Percentiles rank a stretch among this genome's conserved stretches.
Conservation (phyloP, 2,888 invertebrate genomes). For the Entomobrya multifasciata region DNA sequence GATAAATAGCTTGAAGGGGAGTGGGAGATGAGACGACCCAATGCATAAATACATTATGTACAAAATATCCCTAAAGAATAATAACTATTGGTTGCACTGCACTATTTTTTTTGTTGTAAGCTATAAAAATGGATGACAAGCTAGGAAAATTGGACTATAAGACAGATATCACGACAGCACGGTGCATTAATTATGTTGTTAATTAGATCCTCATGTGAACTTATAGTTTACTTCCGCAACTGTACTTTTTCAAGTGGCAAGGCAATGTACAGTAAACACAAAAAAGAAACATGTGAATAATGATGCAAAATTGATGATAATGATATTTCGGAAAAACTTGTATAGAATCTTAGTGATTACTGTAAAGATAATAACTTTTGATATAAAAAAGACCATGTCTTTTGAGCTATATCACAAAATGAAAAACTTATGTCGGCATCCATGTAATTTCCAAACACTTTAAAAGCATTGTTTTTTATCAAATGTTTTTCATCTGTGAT, state of each 20-base stretch:
- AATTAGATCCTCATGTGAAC: conserved; percentile 46
- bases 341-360: too few species aligned
- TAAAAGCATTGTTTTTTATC: too few species aligned
- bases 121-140: neutral
- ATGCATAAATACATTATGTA: too few species aligned
- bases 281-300: neutral
- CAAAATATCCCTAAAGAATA: neutral
- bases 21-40: too few species aligned
- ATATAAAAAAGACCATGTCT: neutral
- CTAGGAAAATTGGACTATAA: neutral
- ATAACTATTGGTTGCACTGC: too few species aligned
- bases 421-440: too few species aligned
- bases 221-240: conserved; percentile 25
- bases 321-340: neutral
- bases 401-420: too few species aligned
- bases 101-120: too few species aligned
- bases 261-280: neutral
- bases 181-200: conserved; percentile 9
- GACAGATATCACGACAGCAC: conserved; percentile 11
- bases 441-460: too few species aligned
- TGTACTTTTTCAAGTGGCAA: conserved; percentile 32
- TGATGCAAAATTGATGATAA: neutral
- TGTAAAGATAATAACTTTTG: too few species aligned
- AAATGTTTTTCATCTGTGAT: neutral
- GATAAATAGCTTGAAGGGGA: neutral